phyloP scores from a whole-genome alignment of 2,797 vertebrate genomes.

The Crenichthys baileyi region DNA sequence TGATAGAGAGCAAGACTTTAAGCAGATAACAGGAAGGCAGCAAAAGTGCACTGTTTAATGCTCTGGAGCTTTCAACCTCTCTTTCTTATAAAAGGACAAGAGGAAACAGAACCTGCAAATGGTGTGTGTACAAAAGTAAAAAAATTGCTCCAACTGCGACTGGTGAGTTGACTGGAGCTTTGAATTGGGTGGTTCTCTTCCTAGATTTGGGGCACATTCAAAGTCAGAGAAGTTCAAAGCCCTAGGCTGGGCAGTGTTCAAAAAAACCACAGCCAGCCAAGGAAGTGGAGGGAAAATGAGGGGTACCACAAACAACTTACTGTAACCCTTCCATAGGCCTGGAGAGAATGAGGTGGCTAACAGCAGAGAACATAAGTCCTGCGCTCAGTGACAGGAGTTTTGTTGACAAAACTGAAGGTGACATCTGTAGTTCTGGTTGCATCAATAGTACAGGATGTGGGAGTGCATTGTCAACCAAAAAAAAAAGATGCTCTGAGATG shows the following conservation, averaged over 20 bases:
- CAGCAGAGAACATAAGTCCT: slow-evolving; percentile 36
- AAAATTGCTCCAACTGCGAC: slow-evolving; percentile 53
- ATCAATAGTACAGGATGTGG: slow-evolving; percentile 44
- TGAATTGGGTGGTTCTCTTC: slow-evolving; percentile 57
- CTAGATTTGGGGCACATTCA: slow-evolving; percentile 67
- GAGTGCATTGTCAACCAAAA: slow-evolving; percentile 26
- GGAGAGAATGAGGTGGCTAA: slow-evolving; percentile 30
- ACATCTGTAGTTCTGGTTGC: slow-evolving; percentile 29
- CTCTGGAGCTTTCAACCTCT: slow-evolving; percentile 1
- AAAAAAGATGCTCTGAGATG: slow-evolving; percentile 21
- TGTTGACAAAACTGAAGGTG: slow-evolving; percentile 33
- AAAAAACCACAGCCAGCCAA: slow-evolving; percentile 71
- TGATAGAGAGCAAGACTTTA: neutral
- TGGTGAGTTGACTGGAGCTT: slow-evolving; percentile 50
- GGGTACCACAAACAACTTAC: slow-evolving; percentile 47
- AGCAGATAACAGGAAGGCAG: neutral
- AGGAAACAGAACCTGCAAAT: slow-evolving; percentile 27
- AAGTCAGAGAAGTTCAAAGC: slow-evolving; percentile 80
- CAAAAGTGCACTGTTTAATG: neutral
- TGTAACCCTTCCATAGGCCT: slow-evolving; percentile 53
- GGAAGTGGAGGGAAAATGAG: slow-evolving; percentile 40
- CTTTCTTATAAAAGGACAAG: neutral
- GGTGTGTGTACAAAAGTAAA: slow-evolving; percentile 47
- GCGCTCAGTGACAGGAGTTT: slow-evolving; percentile 28
- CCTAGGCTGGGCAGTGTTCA: slow-evolving; percentile 67